These are phyloP conservation scores for Sarcophaga caerulescens DNA, from an alignment of 2,888 invertebrate genomes.

Conservation along the genomic window DNA sequence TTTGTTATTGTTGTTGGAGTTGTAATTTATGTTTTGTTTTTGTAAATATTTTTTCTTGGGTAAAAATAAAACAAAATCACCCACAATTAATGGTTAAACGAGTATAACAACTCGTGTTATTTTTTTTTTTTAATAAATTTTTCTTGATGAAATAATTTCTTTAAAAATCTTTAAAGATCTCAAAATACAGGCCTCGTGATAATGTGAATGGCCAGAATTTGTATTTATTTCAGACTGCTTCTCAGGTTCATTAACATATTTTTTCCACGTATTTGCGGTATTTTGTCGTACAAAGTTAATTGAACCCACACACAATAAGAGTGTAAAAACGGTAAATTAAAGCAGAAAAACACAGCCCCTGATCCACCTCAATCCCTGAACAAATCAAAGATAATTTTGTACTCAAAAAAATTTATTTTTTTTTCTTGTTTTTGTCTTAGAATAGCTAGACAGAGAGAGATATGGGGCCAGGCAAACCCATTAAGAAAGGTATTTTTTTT, in stretches of 20 bases:
- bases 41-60: no score
- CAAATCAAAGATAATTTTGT: background rate
- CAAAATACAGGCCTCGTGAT: background rate
- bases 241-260: constrained; percentile 48
- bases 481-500: no score
- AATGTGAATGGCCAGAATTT: background rate
- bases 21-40: no score
- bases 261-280: background rate
- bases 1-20: no score
- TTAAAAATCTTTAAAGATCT: no score
- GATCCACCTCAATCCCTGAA: background rate
- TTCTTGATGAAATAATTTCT: no score
- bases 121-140: no score
- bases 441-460: background rate
- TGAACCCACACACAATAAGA: background rate
- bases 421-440: background rate
- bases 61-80: no score
- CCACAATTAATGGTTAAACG: no score
- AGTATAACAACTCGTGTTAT: no score
- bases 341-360: background rate
- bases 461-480: no score
- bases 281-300: background rate
- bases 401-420: background rate
- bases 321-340: background rate
- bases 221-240: background rate